phyloP scores from a whole-genome alignment of 2,888 invertebrate genomes.

The Drosophila aldrichi region DNA sequence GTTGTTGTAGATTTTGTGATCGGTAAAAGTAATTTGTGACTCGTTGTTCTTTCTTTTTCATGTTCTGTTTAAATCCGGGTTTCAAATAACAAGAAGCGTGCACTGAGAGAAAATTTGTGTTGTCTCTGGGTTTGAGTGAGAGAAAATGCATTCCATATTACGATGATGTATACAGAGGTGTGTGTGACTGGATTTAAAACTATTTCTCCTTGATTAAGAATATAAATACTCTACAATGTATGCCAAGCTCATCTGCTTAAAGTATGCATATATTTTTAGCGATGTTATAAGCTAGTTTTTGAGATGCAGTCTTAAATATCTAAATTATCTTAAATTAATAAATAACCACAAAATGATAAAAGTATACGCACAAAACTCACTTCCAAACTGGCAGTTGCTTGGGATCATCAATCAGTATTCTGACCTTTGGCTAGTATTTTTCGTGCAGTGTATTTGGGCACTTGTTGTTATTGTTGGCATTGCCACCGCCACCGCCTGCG shows the following conservation, averaged over 20 bases:
- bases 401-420: neutral
- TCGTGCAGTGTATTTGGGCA: constrained; percentile 54
- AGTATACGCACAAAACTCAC: neutral
- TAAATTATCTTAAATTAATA: too few species aligned
- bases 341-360: neutral
- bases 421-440: neutral
- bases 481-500: constrained; percentile 5
- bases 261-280: too few species aligned
- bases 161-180: too few species aligned
- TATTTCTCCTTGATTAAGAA: too few species aligned
- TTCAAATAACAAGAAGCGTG: constrained; percentile 65
- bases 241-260: too few species aligned
- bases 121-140: neutral
- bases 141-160: neutral
- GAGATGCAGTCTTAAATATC: too few species aligned
- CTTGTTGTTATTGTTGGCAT: constrained; percentile 41
- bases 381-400: neutral
- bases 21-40: constrained; percentile 77
- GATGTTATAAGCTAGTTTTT: too few species aligned
- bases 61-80: constrained; percentile 75
- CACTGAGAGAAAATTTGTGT: constrained; percentile 53
- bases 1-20: constrained; percentile 50
- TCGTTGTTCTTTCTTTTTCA: constrained; percentile 68
- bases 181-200: too few species aligned
- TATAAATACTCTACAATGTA: too few species aligned